These are phyloP conservation scores for Bombus haemorrhoidalis DNA, from an alignment of 1,140 invertebrate species.

Conservation along the genomic window DNA sequence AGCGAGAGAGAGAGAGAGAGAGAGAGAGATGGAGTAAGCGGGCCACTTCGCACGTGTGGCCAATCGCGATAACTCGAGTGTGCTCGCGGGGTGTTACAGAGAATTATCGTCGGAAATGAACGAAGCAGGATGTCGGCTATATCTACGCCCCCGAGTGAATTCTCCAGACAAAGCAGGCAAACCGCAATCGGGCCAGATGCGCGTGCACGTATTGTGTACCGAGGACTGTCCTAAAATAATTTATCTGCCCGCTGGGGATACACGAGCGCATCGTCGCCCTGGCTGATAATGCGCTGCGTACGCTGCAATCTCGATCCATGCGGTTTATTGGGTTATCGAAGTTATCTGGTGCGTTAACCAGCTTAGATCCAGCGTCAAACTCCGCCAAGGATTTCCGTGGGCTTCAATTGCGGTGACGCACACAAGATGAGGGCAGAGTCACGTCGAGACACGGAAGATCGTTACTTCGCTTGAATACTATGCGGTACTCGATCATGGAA, in stretches of 20 bases:
- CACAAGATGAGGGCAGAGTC: neutral
- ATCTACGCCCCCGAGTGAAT: constrained; percentile 72
- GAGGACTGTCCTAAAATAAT: constrained; percentile 64
- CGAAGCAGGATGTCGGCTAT: constrained; percentile 73
- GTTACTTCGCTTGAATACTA: no score
- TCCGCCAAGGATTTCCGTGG: constrained; percentile 24
- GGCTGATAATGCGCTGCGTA: constrained; percentile 50
- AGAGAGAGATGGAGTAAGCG: constrained; percentile 9
- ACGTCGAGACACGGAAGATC: neutral
- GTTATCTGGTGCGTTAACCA: constrained; percentile 47
- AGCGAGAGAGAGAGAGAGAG: neutral
- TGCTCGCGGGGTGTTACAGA: constrained; percentile 53
- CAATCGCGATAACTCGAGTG: constrained; percentile 68
- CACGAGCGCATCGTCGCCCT: constrained; percentile 5
- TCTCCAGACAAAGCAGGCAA: constrained; percentile 69
- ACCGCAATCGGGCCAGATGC: constrained; percentile 60
- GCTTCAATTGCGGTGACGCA: constrained; percentile 11
- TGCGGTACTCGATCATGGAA: neutral
- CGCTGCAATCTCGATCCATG: constrained; percentile 50
- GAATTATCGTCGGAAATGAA: constrained; percentile 65
- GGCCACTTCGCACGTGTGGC: constrained; percentile 66
- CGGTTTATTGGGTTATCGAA: constrained; percentile 63
- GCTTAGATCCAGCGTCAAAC: constrained; percentile 6
- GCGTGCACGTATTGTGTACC: constrained; percentile 61
- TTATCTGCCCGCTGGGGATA: constrained; percentile 52